These are phyloP conservation scores for Heliconius melpomene DNA, from an alignment of 1,140 invertebrate genomes.

Conservation along the genomic window DNA sequence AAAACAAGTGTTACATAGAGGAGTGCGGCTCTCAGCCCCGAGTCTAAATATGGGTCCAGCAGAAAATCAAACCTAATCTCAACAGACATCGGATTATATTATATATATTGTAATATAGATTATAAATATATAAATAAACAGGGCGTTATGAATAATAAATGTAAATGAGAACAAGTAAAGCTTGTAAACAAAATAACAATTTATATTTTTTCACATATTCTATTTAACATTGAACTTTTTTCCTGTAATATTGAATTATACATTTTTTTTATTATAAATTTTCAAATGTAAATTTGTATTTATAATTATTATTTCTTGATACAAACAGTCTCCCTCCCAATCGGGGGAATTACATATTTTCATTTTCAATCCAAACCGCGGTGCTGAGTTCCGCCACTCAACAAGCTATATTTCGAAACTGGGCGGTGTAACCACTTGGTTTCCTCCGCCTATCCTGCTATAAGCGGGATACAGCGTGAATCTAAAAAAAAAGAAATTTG, in stretches of 20 bases:
- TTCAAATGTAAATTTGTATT: too few species aligned
- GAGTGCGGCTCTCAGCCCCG: neutral
- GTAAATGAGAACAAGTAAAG: neutral
- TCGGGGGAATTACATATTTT: too few species aligned
- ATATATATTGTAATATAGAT: constrained; percentile 1
- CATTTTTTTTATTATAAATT: neutral
- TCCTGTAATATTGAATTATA: neutral
- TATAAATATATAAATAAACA: neutral
- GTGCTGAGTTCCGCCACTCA: too few species aligned
- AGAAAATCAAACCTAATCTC: constrained; percentile 8
- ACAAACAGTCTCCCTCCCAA: too few species aligned
- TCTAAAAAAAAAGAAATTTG: neutral
- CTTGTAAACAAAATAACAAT: neutral
- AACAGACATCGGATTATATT: constrained; percentile 11
- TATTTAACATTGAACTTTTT: neutral
- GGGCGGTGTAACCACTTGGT: too few species aligned
- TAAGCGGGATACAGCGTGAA: too few species aligned
- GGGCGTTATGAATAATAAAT: neutral
- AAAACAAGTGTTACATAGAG: neutral
- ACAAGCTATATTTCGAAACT: too few species aligned
- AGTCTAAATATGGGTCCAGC: constrained; percentile 7
- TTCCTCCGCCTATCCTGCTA: too few species aligned
- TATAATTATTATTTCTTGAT: too few species aligned
- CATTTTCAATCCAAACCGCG: too few species aligned
- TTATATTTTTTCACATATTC: neutral